Base-by-base conservation (phyloP, 2,113 vertebrate genomes). In the Pteruthius melanotis region DNA sequence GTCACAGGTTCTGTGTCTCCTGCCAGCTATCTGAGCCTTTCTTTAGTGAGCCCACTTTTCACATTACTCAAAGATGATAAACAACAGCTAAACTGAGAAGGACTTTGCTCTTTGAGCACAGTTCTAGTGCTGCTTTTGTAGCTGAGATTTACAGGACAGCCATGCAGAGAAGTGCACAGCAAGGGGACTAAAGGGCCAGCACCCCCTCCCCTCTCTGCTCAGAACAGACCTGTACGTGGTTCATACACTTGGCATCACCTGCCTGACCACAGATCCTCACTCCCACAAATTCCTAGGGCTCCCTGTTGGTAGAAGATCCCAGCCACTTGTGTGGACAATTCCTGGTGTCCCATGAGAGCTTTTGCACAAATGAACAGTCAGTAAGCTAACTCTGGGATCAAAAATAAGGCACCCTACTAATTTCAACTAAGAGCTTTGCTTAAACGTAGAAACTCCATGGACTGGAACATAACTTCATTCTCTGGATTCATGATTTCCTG, bases 1-100 rank as follows among this genome's bases (percentile, higher is more conserved):
- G 85, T 97, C 94, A 92, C 92, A 96, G 94, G 90, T 93, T 96
- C 88, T 89, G 53, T 31, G 57, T 89, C 76, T 90, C 76, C 65
- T 93, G 94, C 92, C 94, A 96, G 93, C 83, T 87, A n/a, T 56
- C 72, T 19, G 53, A 90, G 88, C 53, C 39, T 60, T 66, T 78
- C 68, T 47, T 92, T 78, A 86, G 78, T 6, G 8, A 92, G 35
- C 3, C 1, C 87, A 75, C 83, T 95, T 79, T 80, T 54, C 86
- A 56, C 9, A n/a, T 83, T 93, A 52, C 64, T 95, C 87, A 83
- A 42, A 74, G 79, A 88, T 83, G 39, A 90, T 87, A 95, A 96
- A 95, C 90, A 96, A 78, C 88, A 79, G 49, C 79, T 96, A 80
- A 81, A 71, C 68, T 56, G 76, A 63, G 44, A 94, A 87, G 42